Conservation (phyloP, 2,888 invertebrate genomes). For the Uloborus plumipes region DNA sequence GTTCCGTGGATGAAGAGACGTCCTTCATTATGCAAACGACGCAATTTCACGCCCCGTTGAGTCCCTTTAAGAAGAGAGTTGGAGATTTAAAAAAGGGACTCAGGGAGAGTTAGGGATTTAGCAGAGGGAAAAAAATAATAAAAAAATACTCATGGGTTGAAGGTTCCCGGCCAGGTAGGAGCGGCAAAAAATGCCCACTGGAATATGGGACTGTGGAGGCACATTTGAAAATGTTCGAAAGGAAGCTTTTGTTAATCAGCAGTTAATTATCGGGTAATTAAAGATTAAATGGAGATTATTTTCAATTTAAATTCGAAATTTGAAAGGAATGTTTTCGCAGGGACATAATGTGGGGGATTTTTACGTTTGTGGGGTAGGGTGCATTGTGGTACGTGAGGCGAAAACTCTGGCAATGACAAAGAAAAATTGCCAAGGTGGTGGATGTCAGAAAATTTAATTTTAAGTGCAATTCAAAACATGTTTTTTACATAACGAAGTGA, state of each 20-base stretch:
- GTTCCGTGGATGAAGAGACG: slow-evolving; percentile 51
- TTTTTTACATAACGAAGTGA: no score
- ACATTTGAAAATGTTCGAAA: background rate
- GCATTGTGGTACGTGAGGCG: background rate
- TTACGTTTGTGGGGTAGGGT: background rate
- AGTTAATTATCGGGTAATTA: slow-evolving; percentile 62
- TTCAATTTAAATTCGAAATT: slow-evolving; percentile 7
- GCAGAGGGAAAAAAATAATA: slow-evolving; percentile 9
- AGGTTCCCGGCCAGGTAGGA: no score
- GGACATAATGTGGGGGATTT: no score
- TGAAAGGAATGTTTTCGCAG: no score
- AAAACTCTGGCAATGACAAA: background rate
- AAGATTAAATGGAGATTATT: slow-evolving; percentile 53
- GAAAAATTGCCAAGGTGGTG: no score
- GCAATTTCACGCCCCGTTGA: slow-evolving; percentile 64
- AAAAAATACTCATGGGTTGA: slow-evolving; percentile 3
- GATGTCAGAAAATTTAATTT: no score
- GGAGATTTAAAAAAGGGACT: slow-evolving; percentile 52
- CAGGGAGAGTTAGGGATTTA: slow-evolving; percentile 19
- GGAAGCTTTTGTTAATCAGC: slow-evolving; percentile 37
- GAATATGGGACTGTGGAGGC: background rate
- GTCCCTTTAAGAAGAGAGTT: slow-evolving; percentile 44
- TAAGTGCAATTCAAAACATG: no score
- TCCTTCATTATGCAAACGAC: slow-evolving; percentile 65
- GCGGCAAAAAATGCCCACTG: slow-evolving; percentile 19